phyloP scores from a whole-genome alignment of 2,113 vertebrate genomes.

The Mormoops blainvillei region DNA sequence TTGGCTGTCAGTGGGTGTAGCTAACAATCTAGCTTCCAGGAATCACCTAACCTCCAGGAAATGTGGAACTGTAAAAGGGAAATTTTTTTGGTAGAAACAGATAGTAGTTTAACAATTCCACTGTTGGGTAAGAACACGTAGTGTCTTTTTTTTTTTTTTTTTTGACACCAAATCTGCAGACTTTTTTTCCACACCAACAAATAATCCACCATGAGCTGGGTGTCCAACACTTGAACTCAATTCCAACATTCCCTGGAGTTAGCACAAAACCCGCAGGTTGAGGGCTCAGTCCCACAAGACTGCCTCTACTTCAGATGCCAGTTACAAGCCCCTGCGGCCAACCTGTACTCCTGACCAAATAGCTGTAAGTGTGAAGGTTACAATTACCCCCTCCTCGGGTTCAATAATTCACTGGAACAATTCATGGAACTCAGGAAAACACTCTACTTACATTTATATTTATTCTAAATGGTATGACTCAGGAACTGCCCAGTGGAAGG shows the following conservation, averaged over 20 bases:
- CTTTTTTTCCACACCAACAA: background rate
- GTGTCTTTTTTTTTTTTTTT: background rate
- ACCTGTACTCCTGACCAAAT: background rate
- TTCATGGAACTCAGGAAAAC: background rate
- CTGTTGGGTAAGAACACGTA: background rate
- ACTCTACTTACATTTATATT: background rate
- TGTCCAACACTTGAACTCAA: background rate
- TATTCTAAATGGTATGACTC: background rate
- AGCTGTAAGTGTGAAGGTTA: background rate
- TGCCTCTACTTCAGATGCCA: background rate
- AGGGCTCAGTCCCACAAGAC: background rate
- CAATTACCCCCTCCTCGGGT: background rate
- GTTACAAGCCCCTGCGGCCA: background rate
- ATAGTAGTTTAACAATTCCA: background rate
- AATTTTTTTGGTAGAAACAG: background rate
- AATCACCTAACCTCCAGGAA: background rate
- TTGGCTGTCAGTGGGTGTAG: background rate
- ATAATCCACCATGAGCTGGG: background rate
- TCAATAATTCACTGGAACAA: background rate
- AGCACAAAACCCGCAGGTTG: too few relatives aligned
- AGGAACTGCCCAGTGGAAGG: background rate
- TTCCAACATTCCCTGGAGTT: background rate
- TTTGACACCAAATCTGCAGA: background rate
- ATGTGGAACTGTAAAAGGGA: rapidly evolving
- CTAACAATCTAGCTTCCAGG: background rate